A percentile compares a stretch with the other conserved stretches of the same genome.
These are phyloP conservation scores for Syngnathus scovelli DNA, from an alignment of 2,113 vertebrate species.

Conservation along the genomic window DNA sequence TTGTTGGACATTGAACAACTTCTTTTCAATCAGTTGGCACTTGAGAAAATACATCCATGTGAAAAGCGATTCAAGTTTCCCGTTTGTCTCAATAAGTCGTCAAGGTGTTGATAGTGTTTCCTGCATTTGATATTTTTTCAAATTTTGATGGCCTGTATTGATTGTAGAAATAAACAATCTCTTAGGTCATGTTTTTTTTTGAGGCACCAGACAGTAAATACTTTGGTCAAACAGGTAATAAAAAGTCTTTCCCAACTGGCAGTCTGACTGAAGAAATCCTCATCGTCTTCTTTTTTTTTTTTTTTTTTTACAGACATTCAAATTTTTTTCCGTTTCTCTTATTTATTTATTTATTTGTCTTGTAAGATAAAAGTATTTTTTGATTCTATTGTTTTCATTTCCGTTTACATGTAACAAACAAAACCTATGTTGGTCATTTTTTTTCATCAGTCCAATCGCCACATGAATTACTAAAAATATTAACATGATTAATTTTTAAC, in stretches of 20 bases:
- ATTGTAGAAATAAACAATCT: conserved; percentile 26
- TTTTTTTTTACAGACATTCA: not conserved
- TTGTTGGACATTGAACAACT: not conserved
- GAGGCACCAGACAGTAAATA: conserved; percentile 57
- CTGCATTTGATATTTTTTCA: conserved; percentile 1
- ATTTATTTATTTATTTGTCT: not conserved
- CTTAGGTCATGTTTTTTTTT: conserved; percentile 45
- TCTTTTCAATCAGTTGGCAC: not conserved
- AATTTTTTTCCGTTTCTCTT: conserved; percentile 1
- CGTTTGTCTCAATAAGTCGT: not conserved
- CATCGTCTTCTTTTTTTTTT: not conserved
- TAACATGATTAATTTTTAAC: not conserved
- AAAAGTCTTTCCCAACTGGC: conserved; percentile 8
- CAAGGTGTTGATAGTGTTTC: not conserved
- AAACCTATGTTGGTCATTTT: not conserved
- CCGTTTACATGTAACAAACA: not conserved
- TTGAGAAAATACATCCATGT: conserved; percentile 19
- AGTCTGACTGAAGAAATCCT: conserved; percentile 16
- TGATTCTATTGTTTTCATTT: not conserved
- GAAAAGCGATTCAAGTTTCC: conserved; percentile 6
- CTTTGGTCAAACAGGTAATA: conserved; percentile 39
- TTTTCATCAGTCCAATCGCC: not conserved
- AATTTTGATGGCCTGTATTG: not conserved
- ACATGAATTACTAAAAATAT: not conserved
- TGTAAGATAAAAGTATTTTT: not conserved